Conservation (phyloP, 2,888 invertebrate species). For the Clostera curtula region DNA sequence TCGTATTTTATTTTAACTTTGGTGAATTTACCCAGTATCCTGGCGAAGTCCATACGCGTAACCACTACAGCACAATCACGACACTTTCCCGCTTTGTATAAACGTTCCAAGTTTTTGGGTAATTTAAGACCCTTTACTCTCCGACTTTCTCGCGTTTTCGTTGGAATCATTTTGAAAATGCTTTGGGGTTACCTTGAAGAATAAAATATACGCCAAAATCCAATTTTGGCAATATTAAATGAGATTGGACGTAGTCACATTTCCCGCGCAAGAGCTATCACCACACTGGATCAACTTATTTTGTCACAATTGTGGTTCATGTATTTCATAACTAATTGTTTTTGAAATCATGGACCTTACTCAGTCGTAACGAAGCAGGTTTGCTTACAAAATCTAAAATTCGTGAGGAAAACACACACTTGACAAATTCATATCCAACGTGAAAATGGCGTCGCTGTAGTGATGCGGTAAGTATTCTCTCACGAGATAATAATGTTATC, state of each 20-base stretch:
- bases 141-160: conserved; percentile 44
- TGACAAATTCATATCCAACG: conserved; percentile 34
- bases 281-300: conserved; percentile 19
- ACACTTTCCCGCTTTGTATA: conserved; percentile 61
- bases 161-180: conserved; percentile 46
- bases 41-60: conserved; percentile 68
- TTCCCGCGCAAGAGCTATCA: conserved; percentile 65
- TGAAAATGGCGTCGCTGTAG: conserved; percentile 60
- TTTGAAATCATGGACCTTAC: conserved; percentile 9
- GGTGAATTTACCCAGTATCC: conserved; percentile 66
- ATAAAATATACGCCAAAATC: conserved; percentile 17
- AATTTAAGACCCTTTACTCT: conserved; percentile 42
- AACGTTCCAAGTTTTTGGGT: conserved; percentile 51
- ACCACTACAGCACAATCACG: conserved; percentile 61
- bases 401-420: conserved; percentile 26
- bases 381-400: conserved; percentile 29
- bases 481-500: too few relatives aligned
- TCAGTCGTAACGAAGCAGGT: conserved; percentile 9
- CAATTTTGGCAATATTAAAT: conserved; percentile 24
- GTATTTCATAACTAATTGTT: conserved; percentile 15
- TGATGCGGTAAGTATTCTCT: conserved; percentile 37
- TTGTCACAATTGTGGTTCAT: conserved; percentile 16
- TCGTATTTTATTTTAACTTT: conserved; percentile 69
- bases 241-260: conserved; percentile 51
- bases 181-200: conserved; percentile 6